Percentiles rank a stretch among this genome's conserved stretches.
Conservation (phyloP, 1,140 invertebrate genomes). For the Vanessa tameamea region DNA sequence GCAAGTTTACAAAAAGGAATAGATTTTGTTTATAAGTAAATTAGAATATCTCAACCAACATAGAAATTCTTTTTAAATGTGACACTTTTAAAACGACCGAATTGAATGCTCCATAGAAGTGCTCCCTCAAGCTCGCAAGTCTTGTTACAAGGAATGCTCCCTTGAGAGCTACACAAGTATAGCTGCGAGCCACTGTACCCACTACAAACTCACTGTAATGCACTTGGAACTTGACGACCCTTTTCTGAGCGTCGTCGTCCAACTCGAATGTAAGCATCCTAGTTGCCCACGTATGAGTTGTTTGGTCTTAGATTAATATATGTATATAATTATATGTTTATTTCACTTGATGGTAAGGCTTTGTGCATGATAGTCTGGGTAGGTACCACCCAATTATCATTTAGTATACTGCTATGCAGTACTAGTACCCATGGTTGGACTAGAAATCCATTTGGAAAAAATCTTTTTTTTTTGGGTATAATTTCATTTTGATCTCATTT, state of each 20-base stretch:
- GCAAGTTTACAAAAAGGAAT: background rate
- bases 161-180: background rate
- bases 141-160: conserved; percentile 7
- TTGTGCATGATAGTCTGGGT: too few species aligned
- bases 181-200: background rate
- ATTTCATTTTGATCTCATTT: too few species aligned
- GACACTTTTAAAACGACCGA: conserved; percentile 1
- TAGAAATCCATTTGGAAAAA: too few species aligned
- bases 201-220: background rate
- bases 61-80: background rate
- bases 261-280: background rate
- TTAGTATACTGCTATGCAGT: too few species aligned
- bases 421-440: too few species aligned
- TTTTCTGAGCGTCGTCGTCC: background rate
- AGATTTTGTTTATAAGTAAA: background rate
- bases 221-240: conserved; percentile 1
- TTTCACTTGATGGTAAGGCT: too few species aligned
- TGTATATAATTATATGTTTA: too few species aligned
- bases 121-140: background rate
- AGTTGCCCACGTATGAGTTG: background rate
- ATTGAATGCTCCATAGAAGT: conserved; percentile 14
- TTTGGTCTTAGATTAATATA: background rate
- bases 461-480: too few species aligned
- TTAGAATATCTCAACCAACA: too few species aligned
- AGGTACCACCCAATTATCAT: too few species aligned